These are phyloP conservation scores for Dryococelus australis DNA, from an alignment of 2,888 invertebrate species.

Conservation along the genomic window DNA sequence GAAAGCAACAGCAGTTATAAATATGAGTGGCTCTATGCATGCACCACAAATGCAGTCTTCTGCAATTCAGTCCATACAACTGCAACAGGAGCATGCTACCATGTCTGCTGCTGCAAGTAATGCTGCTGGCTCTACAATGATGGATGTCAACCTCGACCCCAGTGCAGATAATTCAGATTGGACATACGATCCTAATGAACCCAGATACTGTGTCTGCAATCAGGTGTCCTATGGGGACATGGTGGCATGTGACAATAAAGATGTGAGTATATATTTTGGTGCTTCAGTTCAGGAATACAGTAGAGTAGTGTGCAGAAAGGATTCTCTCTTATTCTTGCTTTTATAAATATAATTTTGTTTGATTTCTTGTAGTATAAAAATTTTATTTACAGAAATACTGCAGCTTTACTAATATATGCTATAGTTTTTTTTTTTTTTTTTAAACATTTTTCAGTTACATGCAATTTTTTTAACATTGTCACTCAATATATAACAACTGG, in stretches of 20 bases:
- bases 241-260: constrained; percentile 99
- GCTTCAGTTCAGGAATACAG: too few relatives aligned
- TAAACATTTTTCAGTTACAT: too few relatives aligned
- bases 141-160: constrained; percentile 65
- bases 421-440: too few relatives aligned
- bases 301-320: too few relatives aligned
- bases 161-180: constrained; percentile 68
- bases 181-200: constrained; percentile 96
- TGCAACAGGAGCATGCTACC: background rate
- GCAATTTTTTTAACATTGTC: too few relatives aligned
- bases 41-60: background rate
- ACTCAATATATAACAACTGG: too few relatives aligned
- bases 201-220: constrained; percentile 94
- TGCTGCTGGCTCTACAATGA: constrained; percentile 56
- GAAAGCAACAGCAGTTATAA: background rate
- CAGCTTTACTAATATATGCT: too few relatives aligned
- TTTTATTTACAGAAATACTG: too few relatives aligned
- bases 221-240: constrained; percentile 98
- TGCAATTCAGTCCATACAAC: background rate
- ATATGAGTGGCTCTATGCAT: background rate
- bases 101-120: constrained; percentile 41
- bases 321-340: too few relatives aligned
- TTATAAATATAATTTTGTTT: too few relatives aligned
- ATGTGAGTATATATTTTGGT: constrained; percentile 68
- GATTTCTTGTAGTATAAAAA: too few relatives aligned